Conservation (phyloP, 2,888 invertebrate genomes). For the Nezara viridula region DNA sequence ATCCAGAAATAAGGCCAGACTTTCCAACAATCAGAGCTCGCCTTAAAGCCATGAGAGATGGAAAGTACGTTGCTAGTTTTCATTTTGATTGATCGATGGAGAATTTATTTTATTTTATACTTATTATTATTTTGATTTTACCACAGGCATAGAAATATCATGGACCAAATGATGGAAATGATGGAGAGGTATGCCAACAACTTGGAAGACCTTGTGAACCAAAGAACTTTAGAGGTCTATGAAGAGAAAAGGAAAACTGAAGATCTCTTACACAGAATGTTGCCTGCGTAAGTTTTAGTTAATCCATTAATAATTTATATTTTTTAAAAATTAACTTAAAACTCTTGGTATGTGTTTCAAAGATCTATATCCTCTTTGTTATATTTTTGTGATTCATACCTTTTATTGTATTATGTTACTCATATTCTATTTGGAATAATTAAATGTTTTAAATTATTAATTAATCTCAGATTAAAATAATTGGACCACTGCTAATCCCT, state of each 20-base stretch:
- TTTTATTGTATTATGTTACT: no score
- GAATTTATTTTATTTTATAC: neutral
- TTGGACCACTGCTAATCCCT: no score
- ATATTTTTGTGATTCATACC: no score
- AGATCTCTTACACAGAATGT: conserved; percentile 92
- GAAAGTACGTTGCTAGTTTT: conserved; percentile 76
- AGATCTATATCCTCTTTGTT: neutral
- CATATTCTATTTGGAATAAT: no score
- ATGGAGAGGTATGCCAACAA: conserved; percentile 97
- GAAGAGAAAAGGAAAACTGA: conserved; percentile 96
- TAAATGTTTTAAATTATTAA: no score
- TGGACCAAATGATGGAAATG: conserved; percentile 99
- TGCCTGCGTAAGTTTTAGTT: conserved; percentile 77
- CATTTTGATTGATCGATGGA: neutral
- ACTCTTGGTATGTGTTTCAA: no score
- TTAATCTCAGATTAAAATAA: no score
- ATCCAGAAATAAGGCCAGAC: conserved; percentile 86
- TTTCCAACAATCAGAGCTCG: conserved; percentile 83
- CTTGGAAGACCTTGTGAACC: conserved; percentile 93
- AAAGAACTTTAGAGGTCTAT: conserved; percentile 88
- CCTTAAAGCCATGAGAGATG: conserved; percentile 90
- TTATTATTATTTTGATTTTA: conserved; percentile 2
- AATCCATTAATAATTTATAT: neutral
- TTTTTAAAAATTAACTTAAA: neutral
- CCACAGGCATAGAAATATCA: conserved; percentile 85